Evolutionary conservation across 1,140 invertebrate genomes (phyloP).

Genomic region (Lepidostoma basale): DNA sequence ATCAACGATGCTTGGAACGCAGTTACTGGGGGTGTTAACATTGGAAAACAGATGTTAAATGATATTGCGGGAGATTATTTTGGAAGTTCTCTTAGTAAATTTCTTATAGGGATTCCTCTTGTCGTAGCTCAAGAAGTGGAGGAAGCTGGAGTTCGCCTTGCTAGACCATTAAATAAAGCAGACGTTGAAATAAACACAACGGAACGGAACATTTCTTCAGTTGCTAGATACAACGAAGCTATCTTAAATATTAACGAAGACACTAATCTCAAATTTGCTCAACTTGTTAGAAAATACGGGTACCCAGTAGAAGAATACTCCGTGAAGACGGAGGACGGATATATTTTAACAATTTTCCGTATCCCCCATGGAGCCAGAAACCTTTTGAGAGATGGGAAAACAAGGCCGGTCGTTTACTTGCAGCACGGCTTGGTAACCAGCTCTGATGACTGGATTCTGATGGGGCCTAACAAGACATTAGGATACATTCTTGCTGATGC

Average conservation of each 20-base stretch:
- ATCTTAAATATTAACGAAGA: slow-evolving; percentile 45
- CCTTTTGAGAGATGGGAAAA: background rate
- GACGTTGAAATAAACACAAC: background rate
- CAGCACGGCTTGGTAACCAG: slow-evolving; percentile 77
- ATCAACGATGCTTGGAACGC: too few species aligned
- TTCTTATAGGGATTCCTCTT: slow-evolving; percentile 20
- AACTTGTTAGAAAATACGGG: slow-evolving; percentile 50
- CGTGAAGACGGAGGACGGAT: slow-evolving; percentile 66
- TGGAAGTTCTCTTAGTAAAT: background rate
- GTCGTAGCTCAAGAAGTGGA: slow-evolving; percentile 16
- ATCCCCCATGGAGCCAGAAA: slow-evolving; percentile 56
- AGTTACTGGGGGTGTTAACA: background rate
- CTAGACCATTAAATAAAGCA: slow-evolving; percentile 20
- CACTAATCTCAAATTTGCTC: slow-evolving; percentile 51
- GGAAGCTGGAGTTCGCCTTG: slow-evolving; percentile 27
- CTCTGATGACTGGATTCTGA: slow-evolving; percentile 68
- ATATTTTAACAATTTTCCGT: slow-evolving; percentile 71
- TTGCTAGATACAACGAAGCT: background rate
- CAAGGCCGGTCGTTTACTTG: slow-evolving; percentile 62
- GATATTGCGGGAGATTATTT: background rate
- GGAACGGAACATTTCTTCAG: background rate
- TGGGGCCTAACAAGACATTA: slow-evolving; percentile 57
- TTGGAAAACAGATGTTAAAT: background rate
- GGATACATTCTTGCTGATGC: slow-evolving; percentile 53
- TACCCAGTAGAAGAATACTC: slow-evolving; percentile 50